Evolutionary conservation across 2,797 vertebrate genomes (phyloP).

Genomic region (Acanthornis magna): DNA sequence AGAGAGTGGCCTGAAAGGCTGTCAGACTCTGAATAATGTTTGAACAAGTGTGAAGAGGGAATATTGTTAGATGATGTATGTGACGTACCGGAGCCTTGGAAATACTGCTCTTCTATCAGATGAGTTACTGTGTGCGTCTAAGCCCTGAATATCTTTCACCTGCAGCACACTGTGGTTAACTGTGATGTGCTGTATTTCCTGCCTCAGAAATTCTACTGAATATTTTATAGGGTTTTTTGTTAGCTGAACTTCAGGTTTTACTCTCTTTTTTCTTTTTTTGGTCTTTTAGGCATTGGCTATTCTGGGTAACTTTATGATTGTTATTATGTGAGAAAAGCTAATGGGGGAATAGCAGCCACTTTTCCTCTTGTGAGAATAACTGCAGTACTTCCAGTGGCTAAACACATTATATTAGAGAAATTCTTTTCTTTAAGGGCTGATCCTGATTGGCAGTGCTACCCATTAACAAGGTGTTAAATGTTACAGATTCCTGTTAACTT

Average conservation of each 20-base stretch:
- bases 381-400: background rate
- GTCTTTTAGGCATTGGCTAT: background rate
- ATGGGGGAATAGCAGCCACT: background rate
- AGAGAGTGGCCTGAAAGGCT: slow-evolving; percentile 2
- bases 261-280: background rate
- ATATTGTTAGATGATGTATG: slow-evolving; percentile 22
- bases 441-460: background rate
- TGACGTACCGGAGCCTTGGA: background rate
- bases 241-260: slow-evolving; percentile 24
- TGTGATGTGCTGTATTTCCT: slow-evolving; percentile 26
- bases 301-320: slow-evolving; percentile 37
- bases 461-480: slow-evolving; percentile 32
- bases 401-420: background rate
- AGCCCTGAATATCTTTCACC: slow-evolving; percentile 16
- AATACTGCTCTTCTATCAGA: background rate
- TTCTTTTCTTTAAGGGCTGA: background rate
- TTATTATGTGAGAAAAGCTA: slow-evolving; percentile 27
- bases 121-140: slow-evolving; percentile 1
- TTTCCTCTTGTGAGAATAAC: background rate
- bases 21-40: slow-evolving; percentile 44
- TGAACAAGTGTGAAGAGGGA: slow-evolving; percentile 3
- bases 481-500: slow-evolving; percentile 5
- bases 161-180: background rate
- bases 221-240: slow-evolving; percentile 5
- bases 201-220: slow-evolving; percentile 41